Evolutionary conservation across 2,888 invertebrate species (phyloP).

Genomic region (Caenorhabditis parvicauda): DNA sequence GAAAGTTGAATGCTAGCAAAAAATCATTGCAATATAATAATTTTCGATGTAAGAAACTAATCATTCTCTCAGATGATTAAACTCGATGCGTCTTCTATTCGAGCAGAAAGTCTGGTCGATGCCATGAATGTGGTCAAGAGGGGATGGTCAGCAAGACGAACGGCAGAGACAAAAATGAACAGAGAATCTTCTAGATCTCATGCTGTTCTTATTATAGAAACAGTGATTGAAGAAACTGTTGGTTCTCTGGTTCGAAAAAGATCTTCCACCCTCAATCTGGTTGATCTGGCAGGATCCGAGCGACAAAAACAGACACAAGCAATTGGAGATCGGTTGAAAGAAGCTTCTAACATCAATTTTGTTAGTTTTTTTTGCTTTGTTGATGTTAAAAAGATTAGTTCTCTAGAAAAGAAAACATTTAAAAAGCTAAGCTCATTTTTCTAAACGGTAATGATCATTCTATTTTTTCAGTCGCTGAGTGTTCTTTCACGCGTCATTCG

Average conservation of each 20-base stretch:
- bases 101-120: conserved; percentile 15
- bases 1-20: no score
- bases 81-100: no score
- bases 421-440: background rate
- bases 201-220: conserved; percentile 64
- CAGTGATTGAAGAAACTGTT: conserved; percentile 57
- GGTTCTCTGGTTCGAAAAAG: conserved; percentile 59
- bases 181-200: conserved; percentile 65
- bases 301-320: conserved; percentile 64
- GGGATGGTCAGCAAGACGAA: conserved; percentile 64
- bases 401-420: background rate
- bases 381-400: background rate
- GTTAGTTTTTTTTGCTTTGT: conserved; percentile 5
- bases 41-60: background rate
- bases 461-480: conserved; percentile 58
- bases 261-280: conserved; percentile 65
- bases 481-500: conserved; percentile 65
- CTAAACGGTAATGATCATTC: conserved; percentile 1
- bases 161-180: conserved; percentile 66
- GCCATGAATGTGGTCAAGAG: conserved; percentile 17
- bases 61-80: background rate
- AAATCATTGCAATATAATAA: background rate
- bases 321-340: conserved; percentile 63
- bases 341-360: conserved; percentile 65
- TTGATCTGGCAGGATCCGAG: conserved; percentile 66